Conservation (phyloP, 2,113 vertebrate species). For the Brachionichthys hirsutus region DNA sequence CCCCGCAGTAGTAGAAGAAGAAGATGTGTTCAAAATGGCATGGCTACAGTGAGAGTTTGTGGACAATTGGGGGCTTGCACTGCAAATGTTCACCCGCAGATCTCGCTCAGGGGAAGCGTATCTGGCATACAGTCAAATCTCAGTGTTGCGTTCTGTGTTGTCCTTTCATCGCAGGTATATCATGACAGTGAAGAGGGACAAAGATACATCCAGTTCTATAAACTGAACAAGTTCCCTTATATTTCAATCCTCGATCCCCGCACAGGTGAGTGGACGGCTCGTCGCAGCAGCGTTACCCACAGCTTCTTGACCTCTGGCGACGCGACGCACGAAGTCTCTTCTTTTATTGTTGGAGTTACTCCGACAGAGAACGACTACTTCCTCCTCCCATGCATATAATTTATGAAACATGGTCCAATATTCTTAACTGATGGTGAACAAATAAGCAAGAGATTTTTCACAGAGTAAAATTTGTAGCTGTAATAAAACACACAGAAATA, state of each 20-base stretch:
- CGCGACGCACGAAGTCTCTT: not conserved
- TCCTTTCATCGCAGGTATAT: conserved; percentile 83
- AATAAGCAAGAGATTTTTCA: too few relatives aligned
- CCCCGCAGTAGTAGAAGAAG: too few relatives aligned
- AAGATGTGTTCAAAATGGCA: too few relatives aligned
- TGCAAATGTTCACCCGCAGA: too few relatives aligned
- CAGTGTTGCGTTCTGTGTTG: not conserved
- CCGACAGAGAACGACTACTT: not conserved
- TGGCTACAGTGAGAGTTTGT: too few relatives aligned
- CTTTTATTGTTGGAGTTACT: not conserved
- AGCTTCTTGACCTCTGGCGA: not conserved
- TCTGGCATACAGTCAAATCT: not conserved
- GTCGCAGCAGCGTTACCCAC: not conserved
- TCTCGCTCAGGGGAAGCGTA: too few relatives aligned
- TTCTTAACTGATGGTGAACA: too few relatives aligned
- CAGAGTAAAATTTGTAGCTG: too few relatives aligned
- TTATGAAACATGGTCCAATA: too few relatives aligned
- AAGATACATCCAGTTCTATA: conserved; percentile 98
- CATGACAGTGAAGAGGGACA: conserved; percentile 99
- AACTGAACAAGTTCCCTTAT: conserved; percentile 96
- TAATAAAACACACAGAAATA: too few relatives aligned
- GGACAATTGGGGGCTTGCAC: too few relatives aligned
- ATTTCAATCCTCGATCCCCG: conserved; percentile 97
- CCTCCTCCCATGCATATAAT: not conserved
- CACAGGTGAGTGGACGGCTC: conserved; percentile 79